Conservation (phyloP, 1,140 invertebrate species). For the Caenorhabditis elegans region DNA sequence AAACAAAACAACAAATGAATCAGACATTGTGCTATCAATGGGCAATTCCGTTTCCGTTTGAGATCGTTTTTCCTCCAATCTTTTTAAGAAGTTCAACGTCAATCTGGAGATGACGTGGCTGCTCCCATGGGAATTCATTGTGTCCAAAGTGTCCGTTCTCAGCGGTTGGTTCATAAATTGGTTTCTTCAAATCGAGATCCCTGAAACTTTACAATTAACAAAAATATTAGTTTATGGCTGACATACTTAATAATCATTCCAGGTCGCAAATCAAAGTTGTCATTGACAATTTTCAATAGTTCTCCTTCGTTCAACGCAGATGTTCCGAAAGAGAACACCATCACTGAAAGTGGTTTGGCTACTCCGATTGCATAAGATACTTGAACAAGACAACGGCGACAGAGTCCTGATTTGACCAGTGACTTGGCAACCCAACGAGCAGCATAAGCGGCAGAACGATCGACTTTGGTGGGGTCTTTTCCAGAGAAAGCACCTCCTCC, state of each 20-base stretch:
- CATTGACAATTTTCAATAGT: constrained; percentile 86
- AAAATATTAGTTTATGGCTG: too few species aligned
- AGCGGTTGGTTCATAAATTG: constrained; percentile 95
- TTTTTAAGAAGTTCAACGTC: constrained; percentile 3
- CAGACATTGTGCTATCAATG: not conserved
- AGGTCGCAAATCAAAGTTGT: constrained; percentile 95
- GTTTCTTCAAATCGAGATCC: constrained; percentile 86
- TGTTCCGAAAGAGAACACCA: constrained; percentile 93
- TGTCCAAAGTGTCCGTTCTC: constrained; percentile 97
- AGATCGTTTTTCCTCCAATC: not conserved
- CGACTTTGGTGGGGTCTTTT: too few species aligned
- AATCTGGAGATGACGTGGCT: constrained; percentile 37
- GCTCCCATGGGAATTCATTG: constrained; percentile 90
- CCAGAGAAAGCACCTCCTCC: too few species aligned
- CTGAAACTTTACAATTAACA: too few species aligned
- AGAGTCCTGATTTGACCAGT: constrained; percentile 82
- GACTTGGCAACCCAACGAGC: constrained; percentile 91
- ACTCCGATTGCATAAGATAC: constrained; percentile 93
- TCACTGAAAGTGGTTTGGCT: constrained; percentile 90
- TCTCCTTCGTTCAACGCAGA: constrained; percentile 84
- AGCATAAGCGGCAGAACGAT: too few species aligned
- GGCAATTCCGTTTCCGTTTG: not conserved
- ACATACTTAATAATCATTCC: constrained; percentile 97
- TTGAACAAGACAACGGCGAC: constrained; percentile 84
- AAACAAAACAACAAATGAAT: not conserved